These are phyloP conservation scores for Rhogogaster chlorosoma DNA, from an alignment of 2,888 invertebrate genomes.

Conservation along the genomic window DNA sequence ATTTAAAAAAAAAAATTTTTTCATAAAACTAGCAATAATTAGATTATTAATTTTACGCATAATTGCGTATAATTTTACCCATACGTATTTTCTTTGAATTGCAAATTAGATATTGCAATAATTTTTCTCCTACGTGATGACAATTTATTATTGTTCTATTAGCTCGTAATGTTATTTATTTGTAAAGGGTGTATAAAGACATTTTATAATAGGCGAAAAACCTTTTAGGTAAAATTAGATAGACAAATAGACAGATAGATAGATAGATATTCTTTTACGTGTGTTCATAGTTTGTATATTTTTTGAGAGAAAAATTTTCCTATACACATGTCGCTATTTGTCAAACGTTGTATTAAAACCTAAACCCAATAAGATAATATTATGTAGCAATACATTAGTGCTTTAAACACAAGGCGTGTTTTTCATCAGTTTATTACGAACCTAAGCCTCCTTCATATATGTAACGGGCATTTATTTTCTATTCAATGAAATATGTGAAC, in stretches of 20 bases:
- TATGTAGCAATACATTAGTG: conserved; percentile 46
- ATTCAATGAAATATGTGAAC: not conserved
- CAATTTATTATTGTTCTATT: not conserved
- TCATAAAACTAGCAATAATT: not conserved
- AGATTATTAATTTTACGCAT: not conserved
- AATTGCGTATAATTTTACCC: not conserved
- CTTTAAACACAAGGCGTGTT: conserved; percentile 38
- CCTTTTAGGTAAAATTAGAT: not conserved
- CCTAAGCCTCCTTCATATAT: not conserved
- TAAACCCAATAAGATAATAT: not conserved
- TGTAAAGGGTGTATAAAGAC: conserved; percentile 31
- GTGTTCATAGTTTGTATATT: conserved; percentile 53
- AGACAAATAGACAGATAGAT: not conserved
- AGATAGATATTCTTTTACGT: conserved; percentile 31
- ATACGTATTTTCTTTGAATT: not conserved
- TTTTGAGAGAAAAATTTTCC: conserved; percentile 42
- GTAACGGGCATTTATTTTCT: not conserved
- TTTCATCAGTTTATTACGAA: not conserved
- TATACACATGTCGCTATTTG: conserved; percentile 21
- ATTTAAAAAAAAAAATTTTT: not conserved
- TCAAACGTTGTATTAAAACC: conserved; percentile 23
- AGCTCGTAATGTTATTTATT: conserved; percentile 49
- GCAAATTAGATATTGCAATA: not conserved
- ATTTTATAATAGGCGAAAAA: not conserved
- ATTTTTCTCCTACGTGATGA: not conserved